Evolutionary conservation across 1,140 invertebrate genomes (phyloP), one percentile per base, ranked within the genome.

Genomic region (Diachasmimorpha longicaudata): DNA sequence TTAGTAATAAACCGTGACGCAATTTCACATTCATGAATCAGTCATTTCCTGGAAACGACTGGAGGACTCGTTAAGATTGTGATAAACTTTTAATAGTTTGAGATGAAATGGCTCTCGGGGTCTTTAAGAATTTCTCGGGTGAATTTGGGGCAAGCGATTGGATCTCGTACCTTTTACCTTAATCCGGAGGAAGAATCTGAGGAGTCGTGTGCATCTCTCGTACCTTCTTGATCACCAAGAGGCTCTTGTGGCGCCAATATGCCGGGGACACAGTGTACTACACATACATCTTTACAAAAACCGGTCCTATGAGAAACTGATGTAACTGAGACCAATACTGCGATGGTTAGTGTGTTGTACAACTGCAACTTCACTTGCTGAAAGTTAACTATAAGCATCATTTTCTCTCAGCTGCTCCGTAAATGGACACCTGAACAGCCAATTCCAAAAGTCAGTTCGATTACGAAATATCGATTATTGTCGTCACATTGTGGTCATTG

Each of bases 261-360:
- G 66, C 66, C 66, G 66, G 66, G 66, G 31, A 36, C 31, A 68
- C 4, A 39, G 66, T 68, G 36, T 39, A 39, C 36, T 37, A 68
- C 31, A 68, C 31, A 39, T 68, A 37, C 66, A 68, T 31, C 31
- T 68, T 37, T 37, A 68, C 36, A 68, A 25, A 66, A 68, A 68
- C 66, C 66, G 66, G 66, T 68, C 66, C 66, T 66, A 66, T 21
- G 10, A 19, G 21, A 44, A 48, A 39, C 44, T 48, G 63, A 14
- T 74, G 63, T 67, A 74, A 68, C 63, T 48, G 72, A 70, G 19
- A 69, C 39, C 42, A 70, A 46, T 42, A 70, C 23, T n/a, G 44
- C 8, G 21, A 55, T 31, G 14, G 21, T 14, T 69, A 19, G 25
- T 72, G 48, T 58, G 6, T 58, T 52, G 19, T 63, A 19, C 58